Percentiles rank a stretch among this genome's conserved stretches.
Conservation (phyloP, 2,888 invertebrate species). For the Tiliacea aurago region DNA sequence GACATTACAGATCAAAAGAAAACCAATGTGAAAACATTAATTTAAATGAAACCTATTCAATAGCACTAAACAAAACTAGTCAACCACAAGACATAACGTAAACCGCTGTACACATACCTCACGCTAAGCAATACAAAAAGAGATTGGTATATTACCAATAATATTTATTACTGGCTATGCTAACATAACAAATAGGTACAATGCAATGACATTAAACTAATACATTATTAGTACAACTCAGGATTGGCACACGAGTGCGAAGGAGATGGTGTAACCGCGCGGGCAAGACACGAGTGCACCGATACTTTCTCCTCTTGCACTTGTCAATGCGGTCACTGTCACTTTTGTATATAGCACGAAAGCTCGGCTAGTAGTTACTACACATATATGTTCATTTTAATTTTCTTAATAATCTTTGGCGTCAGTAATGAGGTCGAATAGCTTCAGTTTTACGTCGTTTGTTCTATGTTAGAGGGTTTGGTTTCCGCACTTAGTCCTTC, state of each 20-base stretch:
- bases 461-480: too few species aligned
- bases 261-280: conserved; percentile 60
- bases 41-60: not conserved
- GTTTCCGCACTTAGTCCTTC: too few species aligned
- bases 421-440: conserved; percentile 7
- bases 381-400: conserved; percentile 6
- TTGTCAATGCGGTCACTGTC: conserved; percentile 77
- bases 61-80: not conserved
- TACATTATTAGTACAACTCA: conserved; percentile 16
- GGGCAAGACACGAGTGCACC: conserved; percentile 49
- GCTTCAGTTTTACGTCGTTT: not conserved
- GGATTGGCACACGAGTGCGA: conserved; percentile 53
- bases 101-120: not conserved
- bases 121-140: conserved; percentile 11
- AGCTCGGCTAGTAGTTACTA: conserved; percentile 24
- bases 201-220: conserved; percentile 12
- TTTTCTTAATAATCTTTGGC: conserved; percentile 4
- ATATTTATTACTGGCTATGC: conserved; percentile 17
- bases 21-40: too few species aligned
- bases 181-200: conserved; percentile 1
- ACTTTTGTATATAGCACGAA: conserved; percentile 66
- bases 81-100: not conserved
- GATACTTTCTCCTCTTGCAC: conserved; percentile 70
- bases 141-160: conserved; percentile 8
- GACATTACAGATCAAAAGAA: not conserved